phyloP scores from a whole-genome alignment of 1,140 invertebrate species.

The Macrobrachium rosenbergii region DNA sequence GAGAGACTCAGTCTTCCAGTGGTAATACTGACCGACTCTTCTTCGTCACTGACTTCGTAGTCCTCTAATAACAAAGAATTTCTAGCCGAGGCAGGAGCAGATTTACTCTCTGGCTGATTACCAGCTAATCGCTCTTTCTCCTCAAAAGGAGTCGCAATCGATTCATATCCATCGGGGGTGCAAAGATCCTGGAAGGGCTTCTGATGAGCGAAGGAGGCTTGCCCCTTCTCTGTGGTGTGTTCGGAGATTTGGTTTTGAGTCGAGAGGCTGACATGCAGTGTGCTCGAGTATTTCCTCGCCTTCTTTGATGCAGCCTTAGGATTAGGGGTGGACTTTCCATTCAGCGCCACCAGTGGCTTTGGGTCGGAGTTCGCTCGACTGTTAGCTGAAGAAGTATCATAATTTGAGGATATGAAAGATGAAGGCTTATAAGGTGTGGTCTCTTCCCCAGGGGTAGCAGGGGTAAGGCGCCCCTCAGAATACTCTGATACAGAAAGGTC shows the following conservation, averaged over 20 bases:
- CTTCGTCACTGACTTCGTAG: constrained; percentile 52
- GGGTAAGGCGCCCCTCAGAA: constrained; percentile 53
- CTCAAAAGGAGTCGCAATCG: too few species aligned
- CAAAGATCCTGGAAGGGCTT: not conserved
- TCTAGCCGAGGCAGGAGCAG: constrained; percentile 35
- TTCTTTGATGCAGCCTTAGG: constrained; percentile 26
- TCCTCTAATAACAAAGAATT: constrained; percentile 38
- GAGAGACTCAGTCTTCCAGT: constrained; percentile 64
- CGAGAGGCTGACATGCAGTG: constrained; percentile 46
- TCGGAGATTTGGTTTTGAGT: constrained; percentile 28
- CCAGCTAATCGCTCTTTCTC: not conserved
- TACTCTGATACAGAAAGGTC: constrained; percentile 59
- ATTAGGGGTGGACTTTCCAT: not conserved
- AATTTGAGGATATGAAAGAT: not conserved
- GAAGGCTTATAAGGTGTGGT: constrained; percentile 29
- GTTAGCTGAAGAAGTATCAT: not conserved
- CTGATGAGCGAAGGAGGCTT: not conserved
- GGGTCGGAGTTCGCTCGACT: not conserved
- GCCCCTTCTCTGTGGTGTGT: constrained; percentile 9
- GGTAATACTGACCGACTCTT: constrained; percentile 63
- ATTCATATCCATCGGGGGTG: not conserved
- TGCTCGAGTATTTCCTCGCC: constrained; percentile 44
- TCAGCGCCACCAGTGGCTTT: not conserved
- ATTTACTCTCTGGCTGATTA: constrained; percentile 15
- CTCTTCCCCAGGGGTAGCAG: constrained; percentile 21